Evolutionary conservation across 2,113 vertebrate genomes (phyloP), one percentile per base, ranked within the genome.

Genomic region (Microtus richardsoni): DNA sequence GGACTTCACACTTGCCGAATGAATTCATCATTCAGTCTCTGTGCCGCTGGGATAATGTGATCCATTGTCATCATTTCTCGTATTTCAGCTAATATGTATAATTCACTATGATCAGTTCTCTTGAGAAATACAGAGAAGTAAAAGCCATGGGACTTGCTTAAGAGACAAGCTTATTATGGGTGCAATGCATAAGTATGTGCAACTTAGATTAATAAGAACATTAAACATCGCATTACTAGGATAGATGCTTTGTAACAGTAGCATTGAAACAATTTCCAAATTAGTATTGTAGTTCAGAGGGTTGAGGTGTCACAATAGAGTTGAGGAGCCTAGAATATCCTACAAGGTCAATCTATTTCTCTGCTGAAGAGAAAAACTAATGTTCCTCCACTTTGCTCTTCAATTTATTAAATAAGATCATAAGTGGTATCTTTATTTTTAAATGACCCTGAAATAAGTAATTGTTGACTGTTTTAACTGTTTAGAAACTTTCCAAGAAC

Each of bases 401-500:
- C n/a, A 91, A 44, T 74, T 75, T 94, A 22, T 86, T 96, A 49
- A 93, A 49, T 0, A 87, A 73, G n/a, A 2, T 5, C 4, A 16
- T 77, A 58, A 58, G 36, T 68, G 5, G 47, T 83, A 47, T 49
- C 19, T 54, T 94, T 89, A 82, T 93, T 95, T 96, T 70, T 71
- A 86, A 89, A 75, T 88, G 33, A 52, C 91, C 95, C 39, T 78
- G 1, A 64, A 58, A 49, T 84, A 44, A 30, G 0, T 44, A 62
- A 13, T 94, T 92, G 77, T 58, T 86, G 52, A 19, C 77, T 71
- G 6, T 70, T 1, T 74, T 92, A 79, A 79, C 4, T 0, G 36
- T n/a, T 66, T 9, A 62, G 16, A 17, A 44, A 78, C 28, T 85
- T 62, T 49, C 9, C 19, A 82, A 74, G 52, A 88, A 85, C 9